These are phyloP conservation scores for Pedetes capensis DNA, from an alignment of 2,113 vertebrate genomes.

Conservation along the genomic window DNA sequence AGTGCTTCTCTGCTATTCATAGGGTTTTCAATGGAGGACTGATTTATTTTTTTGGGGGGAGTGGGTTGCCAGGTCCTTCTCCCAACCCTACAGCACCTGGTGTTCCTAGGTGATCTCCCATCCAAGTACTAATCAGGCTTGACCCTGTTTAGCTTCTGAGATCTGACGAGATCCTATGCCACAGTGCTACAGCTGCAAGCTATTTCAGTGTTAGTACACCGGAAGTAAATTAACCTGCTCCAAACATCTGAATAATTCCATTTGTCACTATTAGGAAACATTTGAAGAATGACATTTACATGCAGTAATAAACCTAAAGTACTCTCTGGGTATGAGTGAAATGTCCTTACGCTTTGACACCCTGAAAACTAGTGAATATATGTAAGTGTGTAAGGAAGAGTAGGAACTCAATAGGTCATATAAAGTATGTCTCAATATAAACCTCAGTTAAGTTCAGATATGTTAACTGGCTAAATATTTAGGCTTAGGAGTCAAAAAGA, in stretches of 20 bases:
- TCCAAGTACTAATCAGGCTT: too few relatives aligned
- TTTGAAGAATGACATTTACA: background rate
- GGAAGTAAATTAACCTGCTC: background rate
- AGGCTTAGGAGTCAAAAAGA: background rate
- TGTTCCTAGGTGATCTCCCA: too few relatives aligned
- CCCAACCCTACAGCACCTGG: too few relatives aligned
- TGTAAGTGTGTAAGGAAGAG: too few relatives aligned
- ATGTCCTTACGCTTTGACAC: background rate
- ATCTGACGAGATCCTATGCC: too few relatives aligned
- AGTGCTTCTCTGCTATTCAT: too few relatives aligned
- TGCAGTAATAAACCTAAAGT: background rate
- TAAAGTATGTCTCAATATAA: background rate
- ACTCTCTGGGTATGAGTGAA: background rate
- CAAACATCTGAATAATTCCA: constrained; percentile 8
- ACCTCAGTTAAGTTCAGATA: background rate
- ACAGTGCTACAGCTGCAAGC: too few relatives aligned
- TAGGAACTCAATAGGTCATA: background rate
- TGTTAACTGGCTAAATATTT: background rate
- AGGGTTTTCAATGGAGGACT: too few relatives aligned
- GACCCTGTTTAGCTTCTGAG: too few relatives aligned
- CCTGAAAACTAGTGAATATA: background rate
- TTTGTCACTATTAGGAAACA: background rate
- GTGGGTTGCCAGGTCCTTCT: too few relatives aligned
- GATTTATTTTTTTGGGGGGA: too few relatives aligned
- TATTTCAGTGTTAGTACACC: too few relatives aligned